These are phyloP conservation scores for Bos indicus DNA, from an alignment of 2,113 vertebrate species.

Conservation along the genomic window DNA sequence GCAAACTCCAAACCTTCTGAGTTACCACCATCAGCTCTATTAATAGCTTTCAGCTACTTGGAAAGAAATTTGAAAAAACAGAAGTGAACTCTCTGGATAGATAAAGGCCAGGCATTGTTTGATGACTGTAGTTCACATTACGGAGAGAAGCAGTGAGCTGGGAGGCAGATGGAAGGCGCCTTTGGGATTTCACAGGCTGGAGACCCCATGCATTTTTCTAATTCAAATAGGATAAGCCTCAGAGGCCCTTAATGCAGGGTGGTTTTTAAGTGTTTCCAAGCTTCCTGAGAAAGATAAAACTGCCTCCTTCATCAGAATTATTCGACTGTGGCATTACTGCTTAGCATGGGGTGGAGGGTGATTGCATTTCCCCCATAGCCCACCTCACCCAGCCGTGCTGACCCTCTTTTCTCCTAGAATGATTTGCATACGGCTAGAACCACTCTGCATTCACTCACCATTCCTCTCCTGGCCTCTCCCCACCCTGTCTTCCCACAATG, in stretches of 20 bases:
- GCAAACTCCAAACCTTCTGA: not conserved
- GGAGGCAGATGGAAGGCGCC: not conserved
- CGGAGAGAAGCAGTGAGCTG: not conserved
- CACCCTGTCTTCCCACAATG: not conserved
- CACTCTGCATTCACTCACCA: no score
- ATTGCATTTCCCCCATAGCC: fast-evolving
- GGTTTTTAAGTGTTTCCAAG: slow-evolving; percentile 32
- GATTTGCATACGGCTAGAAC: not conserved
- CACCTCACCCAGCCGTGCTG: not conserved
- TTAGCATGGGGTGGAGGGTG: not conserved
- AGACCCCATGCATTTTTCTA: slow-evolving; percentile 33
- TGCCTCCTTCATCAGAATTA: not conserved
- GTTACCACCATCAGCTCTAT: not conserved
- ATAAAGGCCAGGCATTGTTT: not conserved
- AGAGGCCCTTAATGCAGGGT: slow-evolving; percentile 1
- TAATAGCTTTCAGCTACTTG: not conserved
- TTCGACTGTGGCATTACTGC: not conserved
- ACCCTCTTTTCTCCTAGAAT: not conserved
- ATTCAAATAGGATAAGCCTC: slow-evolving; percentile 41
- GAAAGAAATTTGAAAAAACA: not conserved
- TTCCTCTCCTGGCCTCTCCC: not conserved
- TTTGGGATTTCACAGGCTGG: slow-evolving; percentile 35
- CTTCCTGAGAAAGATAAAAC: slow-evolving; percentile 36
- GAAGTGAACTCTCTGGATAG: not conserved
- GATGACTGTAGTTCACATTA: not conserved